Base-by-base conservation (phyloP, 2,797 vertebrate genomes). In the Bovichtus variegatus region DNA sequence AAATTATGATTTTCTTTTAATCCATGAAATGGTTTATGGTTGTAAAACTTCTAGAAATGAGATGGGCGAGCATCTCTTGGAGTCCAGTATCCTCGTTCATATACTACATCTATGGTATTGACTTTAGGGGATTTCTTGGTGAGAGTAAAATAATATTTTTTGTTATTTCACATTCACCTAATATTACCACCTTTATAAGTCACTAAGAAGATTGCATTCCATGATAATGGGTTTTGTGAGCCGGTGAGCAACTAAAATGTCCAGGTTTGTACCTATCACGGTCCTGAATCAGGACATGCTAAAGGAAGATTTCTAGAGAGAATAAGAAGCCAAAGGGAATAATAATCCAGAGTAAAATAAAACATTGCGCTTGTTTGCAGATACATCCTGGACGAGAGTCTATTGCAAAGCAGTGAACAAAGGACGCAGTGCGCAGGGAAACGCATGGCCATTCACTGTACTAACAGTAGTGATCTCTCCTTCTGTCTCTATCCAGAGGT, bases 251-350 rank as follows among this genome's bases (percentile, higher is more conserved):
- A 19, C 67, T 64, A 64, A 67, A 40, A 49, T 9, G 9, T 69
- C 53, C 47, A 25, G 40, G 65, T 69, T 60, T 49, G 60, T 44
- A 18, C 3, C 3, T 21, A 9, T 60, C 1, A 4, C 2, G 0
- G 50, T 61, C 69, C 54, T 40, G 44, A n/a, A 69, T 53, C 55
- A 31, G 62, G 58, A 78, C 41, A 53, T 31, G 34, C 50, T 18
- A 29, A 70, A 58, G 27, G 34, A 76, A 43, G 63, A 54, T 54
- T 66, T 80, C 57, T 47, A 31, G 55, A 59, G 40, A 71, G 38
- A 71, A 63, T 49, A 46, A 74, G 75, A 85, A 85, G 85, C 82
- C 90, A 91, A 90, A 85, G 80, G 75, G 77, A 76, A 61, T 70
- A 59, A 36, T 18, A 49, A 57, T 41, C 55, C 57, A 76, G 62